Base-by-base conservation (phyloP, 1,140 invertebrate species). In the Armadillidium nasatum region DNA sequence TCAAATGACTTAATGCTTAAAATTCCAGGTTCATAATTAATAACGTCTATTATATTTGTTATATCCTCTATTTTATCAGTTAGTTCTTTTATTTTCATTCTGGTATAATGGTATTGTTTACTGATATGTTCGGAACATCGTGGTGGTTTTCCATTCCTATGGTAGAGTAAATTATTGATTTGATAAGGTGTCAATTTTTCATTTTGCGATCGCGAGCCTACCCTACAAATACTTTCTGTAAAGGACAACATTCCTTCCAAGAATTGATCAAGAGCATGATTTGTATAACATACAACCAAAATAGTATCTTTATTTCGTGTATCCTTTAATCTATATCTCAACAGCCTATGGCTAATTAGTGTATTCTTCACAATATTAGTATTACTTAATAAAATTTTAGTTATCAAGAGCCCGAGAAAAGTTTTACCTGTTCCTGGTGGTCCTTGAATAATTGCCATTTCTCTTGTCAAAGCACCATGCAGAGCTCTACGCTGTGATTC, bases 251-350 rank as follows among this genome's bases (percentile, higher is more conserved):
- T 86, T 22, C 89, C 91, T 83, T 93, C 89, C 15, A 96, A 84
- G 85, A 96, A 95, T 83, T 95, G 93, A 86, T 96, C 94, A 4
- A 96, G 83, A 0, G 94, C 93, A 84, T 95, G 92, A 83, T 95
- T 96, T 0, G 93, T 94, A 79, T 90, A 94, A 82, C 92, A 93
- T 21, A 95, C 88, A 13, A 96, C 86, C 3, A 95, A 84, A 75
- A 95, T 90, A 7, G 91, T 60, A 19, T 60, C 19, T 60, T 4
- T 7, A 19, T 60, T 19, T 7, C 7, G 19, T 60, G 9, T 7
- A 19, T 15, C 7, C 7, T 60, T 15, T 60, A n/a, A n/a, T n/a
- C n/a, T n/a, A n/a, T n/a, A n/a, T n/a, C n/a, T n/a, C n/a, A n/a
- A n/a, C n/a, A n/a, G n/a, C n/a, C n/a, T n/a, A n/a, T n/a, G n/a